Evolutionary conservation across 1,140 invertebrate genomes (phyloP).

Genomic region (Solenopsis fugax): DNA sequence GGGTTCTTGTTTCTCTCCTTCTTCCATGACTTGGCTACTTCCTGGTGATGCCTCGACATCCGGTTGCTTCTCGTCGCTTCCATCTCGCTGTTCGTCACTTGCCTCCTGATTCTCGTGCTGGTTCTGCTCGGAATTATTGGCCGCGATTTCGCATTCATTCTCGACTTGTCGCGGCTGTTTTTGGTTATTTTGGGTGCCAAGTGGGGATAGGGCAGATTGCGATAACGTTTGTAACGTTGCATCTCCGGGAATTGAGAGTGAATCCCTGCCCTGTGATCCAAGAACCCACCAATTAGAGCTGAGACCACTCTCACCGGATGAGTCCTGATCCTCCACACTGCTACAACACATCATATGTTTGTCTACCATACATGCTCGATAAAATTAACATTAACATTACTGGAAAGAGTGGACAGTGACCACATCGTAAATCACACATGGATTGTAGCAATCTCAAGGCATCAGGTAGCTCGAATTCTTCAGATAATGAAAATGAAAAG

Average conservation of each 20-base stretch:
- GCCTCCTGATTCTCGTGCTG: slow-evolving; percentile 4
- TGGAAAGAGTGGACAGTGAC: slow-evolving; percentile 29
- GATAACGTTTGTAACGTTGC: slow-evolving; percentile 77
- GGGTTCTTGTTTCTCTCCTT: slow-evolving; percentile 1
- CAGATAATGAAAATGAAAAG: slow-evolving; percentile 45
- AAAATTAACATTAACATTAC: slow-evolving; percentile 61
- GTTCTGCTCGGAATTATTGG: slow-evolving; percentile 23
- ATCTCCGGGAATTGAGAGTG: slow-evolving; percentile 71
- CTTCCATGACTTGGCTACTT: neutral
- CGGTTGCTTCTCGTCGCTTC: neutral
- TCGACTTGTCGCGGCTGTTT: slow-evolving; percentile 45
- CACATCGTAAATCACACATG: slow-evolving; percentile 53
- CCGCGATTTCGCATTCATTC: slow-evolving; percentile 25
- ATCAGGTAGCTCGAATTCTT: slow-evolving; percentile 44
- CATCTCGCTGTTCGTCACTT: slow-evolving; percentile 11
- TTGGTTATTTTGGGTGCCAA: slow-evolving; percentile 59
- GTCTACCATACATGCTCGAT: slow-evolving; percentile 73
- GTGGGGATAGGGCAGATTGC: slow-evolving; percentile 75
- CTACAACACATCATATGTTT: slow-evolving; percentile 80
- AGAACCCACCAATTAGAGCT: slow-evolving; percentile 83
- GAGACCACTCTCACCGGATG: slow-evolving; percentile 76
- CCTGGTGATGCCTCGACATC: neutral
- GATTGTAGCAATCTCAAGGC: slow-evolving; percentile 73
- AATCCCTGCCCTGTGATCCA: slow-evolving; percentile 81
- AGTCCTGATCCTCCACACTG: slow-evolving; percentile 80